Evolutionary conservation across 1,140 invertebrate species (phyloP), one percentile per base, ranked within the genome.

Genomic region (Phthorimaea operculella): DNA sequence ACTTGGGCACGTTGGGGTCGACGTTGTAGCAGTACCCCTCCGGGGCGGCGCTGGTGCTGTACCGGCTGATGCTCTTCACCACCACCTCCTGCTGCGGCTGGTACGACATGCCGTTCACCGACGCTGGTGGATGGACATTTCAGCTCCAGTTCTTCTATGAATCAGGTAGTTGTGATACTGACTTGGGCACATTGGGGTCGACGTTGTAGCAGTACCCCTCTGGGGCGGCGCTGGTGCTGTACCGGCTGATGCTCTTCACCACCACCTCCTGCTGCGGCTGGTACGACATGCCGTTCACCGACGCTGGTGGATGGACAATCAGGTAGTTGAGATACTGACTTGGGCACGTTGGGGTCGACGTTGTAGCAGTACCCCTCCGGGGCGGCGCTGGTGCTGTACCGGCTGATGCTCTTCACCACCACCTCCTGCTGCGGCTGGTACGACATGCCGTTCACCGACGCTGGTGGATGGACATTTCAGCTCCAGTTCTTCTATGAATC

Each of bases 21-120:
- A 86, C 85, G 48, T 86, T 86, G 68, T 86, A 86, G 68, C 85
- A 86, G 54, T 86, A 86, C 0, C 79, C 83, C 51, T 85, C 82
- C 0, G 83, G 83, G 18, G 83, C 79, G n/a, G 77, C 68, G 33
- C 75, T 72, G 5, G 82, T 78, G 62, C 79, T 85, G 70, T 86
- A 86, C 0, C 81, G 72, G 51, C 83, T 82, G 58, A 83, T 68
- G 34, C 80, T 83, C 69, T 83, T 83, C 62, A 83, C 80, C 17
- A 83, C 80, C 51, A 83, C 79, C 49, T 83, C 80, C 21, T 79
- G 77, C 33, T 79, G 75, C 0, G 79, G 74, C 58, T 74, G 76
- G 64, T 80, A 83, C 4, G 74, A 70, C 45, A 80, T 74, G 0
- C 80, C 80, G 51, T 83, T 83, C 12, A 82, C 62, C 34, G 80